These are phyloP conservation scores for Holcopasites calliopsidis DNA, from an alignment of 1,140 invertebrate species.

Conservation along the genomic window DNA sequence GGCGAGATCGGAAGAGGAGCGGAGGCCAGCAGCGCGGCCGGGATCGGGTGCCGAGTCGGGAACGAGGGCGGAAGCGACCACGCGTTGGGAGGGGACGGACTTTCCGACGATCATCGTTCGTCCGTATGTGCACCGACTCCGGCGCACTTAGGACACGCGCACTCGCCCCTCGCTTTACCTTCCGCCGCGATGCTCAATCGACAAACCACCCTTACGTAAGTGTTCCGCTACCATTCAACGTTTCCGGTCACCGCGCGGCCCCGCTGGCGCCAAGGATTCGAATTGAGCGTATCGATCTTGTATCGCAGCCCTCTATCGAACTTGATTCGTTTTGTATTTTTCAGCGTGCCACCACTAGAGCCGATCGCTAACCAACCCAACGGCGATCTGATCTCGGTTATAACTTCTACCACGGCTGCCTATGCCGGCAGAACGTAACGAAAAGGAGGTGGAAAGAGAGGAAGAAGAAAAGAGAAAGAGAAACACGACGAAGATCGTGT, in stretches of 20 bases:
- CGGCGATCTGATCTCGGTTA: constrained; percentile 70
- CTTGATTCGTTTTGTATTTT: constrained; percentile 36
- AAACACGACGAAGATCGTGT: no score
- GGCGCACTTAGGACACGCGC: constrained; percentile 72
- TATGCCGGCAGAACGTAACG: constrained; percentile 68
- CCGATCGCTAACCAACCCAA: constrained; percentile 72
- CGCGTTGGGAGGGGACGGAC: constrained; percentile 63
- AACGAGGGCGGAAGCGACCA: constrained; percentile 29
- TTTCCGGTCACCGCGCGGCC: no score
- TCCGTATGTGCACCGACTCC: constrained; percentile 67
- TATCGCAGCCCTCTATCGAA: neutral
- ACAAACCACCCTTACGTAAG: constrained; percentile 77
- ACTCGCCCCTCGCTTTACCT: constrained; percentile 76
- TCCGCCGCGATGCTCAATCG: constrained; percentile 77
- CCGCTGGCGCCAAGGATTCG: no score
- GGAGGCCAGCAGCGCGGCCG: neutral
- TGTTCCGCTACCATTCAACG: constrained; percentile 3
- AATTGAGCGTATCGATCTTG: no score
- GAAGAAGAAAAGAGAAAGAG: neutral
- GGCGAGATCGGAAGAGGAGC: neutral
- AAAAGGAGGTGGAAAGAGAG: constrained; percentile 58
- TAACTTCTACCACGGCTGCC: constrained; percentile 71
- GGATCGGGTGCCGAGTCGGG: neutral
- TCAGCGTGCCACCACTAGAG: constrained; percentile 77
- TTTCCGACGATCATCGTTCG: constrained; percentile 70